phyloP scores from a whole-genome alignment of 2,888 invertebrate genomes.

The Temnothorax ravouxi region DNA sequence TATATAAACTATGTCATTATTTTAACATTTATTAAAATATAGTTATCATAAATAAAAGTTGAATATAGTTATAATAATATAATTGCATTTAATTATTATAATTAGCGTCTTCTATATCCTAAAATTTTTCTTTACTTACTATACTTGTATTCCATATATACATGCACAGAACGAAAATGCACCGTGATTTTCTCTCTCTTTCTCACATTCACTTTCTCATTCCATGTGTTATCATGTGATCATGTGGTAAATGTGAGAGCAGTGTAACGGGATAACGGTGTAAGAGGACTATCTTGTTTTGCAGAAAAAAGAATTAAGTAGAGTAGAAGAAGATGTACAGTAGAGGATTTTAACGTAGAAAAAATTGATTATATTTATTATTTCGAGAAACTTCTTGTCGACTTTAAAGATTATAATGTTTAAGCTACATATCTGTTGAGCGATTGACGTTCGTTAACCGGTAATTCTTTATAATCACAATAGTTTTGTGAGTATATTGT shows the following conservation, averaged over 20 bases:
- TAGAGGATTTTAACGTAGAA: background rate
- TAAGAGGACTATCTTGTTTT: background rate
- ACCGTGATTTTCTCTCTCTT: background rate
- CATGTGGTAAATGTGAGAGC: background rate
- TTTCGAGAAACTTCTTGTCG: background rate
- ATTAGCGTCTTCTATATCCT: background rate
- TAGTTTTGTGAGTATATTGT: background rate
- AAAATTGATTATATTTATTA: no score
- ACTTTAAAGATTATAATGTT: background rate
- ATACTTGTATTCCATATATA: background rate
- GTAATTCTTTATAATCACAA: background rate
- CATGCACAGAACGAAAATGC: no score
- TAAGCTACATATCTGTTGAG: background rate
- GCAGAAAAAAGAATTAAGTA: background rate
- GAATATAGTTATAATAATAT: background rate
- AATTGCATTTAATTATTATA: background rate
- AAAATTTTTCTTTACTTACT: background rate
- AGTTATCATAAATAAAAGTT: background rate
- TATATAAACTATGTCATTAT: background rate
- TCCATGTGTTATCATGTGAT: background rate
- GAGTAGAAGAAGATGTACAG: background rate
- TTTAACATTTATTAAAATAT: background rate
- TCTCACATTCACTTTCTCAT: background rate
- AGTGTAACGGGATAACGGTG: background rate
- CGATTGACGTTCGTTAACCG: background rate